Percentiles rank a stretch among this genome's conserved stretches.
These are phyloP conservation scores for Labroides dimidiatus DNA, from an alignment of 2,797 vertebrate genomes.

Conservation along the genomic window DNA sequence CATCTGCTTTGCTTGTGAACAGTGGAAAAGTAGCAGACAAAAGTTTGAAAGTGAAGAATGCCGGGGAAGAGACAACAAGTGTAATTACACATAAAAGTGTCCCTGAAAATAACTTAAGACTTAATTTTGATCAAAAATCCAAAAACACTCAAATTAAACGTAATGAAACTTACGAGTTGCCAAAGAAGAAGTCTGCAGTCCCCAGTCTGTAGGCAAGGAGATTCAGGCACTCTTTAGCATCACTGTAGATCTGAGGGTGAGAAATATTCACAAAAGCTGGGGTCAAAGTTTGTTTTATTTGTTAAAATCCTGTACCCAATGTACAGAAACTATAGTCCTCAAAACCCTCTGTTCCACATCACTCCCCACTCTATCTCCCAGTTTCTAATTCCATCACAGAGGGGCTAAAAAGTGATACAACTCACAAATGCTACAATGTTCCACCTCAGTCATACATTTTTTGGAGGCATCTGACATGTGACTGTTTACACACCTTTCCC, in stretches of 20 bases:
- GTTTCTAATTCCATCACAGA: too few species aligned
- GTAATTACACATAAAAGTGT: neutral
- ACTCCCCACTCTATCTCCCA: too few species aligned
- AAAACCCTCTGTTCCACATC: too few species aligned
- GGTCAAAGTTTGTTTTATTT: too few species aligned
- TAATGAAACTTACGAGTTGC: constrained; percentile 89
- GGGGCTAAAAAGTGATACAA: too few species aligned
- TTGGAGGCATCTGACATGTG: neutral
- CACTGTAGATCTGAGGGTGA: constrained; percentile 91
- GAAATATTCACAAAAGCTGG: neutral
- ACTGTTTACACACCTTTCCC: constrained; percentile 89
- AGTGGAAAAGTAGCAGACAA: neutral
- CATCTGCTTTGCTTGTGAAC: neutral
- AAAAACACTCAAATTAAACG: constrained; percentile 1
- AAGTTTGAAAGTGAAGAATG: neutral
- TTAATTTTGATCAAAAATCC: neutral
- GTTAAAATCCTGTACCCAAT: too few species aligned
- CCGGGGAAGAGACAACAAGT: neutral
- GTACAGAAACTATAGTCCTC: too few species aligned
- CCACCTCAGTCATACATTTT: neutral
- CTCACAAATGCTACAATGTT: neutral
- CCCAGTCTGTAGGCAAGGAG: constrained; percentile 95
- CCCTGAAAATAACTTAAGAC: neutral
- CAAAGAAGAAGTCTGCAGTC: constrained; percentile 93
- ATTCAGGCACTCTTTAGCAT: constrained; percentile 98